These are phyloP conservation scores for Campylomormyrus tamandua DNA, from an alignment of 2,113 vertebrate species.

Conservation along the genomic window DNA sequence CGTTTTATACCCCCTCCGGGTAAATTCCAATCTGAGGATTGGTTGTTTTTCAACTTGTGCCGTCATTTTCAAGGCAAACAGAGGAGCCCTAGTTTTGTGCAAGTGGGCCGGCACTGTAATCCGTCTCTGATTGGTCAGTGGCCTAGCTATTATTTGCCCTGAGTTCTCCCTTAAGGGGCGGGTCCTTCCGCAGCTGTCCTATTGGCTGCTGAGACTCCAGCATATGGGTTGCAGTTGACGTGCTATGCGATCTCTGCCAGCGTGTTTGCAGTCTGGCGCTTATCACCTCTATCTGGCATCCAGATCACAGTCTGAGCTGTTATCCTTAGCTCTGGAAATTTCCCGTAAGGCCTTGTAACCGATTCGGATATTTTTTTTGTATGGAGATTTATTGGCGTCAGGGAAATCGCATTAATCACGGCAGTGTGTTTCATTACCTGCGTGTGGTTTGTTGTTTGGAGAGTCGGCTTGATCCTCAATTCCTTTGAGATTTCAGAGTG, in stretches of 20 bases:
- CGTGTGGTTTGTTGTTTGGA: background rate
- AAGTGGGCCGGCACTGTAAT: background rate
- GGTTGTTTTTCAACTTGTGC: background rate
- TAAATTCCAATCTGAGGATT: background rate
- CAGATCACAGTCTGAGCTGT: background rate
- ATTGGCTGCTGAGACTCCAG: constrained; percentile 25
- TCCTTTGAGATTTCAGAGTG: background rate
- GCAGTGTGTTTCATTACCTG: background rate
- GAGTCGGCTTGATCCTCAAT: background rate
- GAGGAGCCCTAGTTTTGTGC: background rate
- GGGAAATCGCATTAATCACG: background rate
- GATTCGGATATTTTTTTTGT: background rate
- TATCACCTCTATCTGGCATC: background rate
- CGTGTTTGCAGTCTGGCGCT: background rate
- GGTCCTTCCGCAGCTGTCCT: background rate
- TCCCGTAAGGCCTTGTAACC: background rate
- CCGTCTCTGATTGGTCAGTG: background rate
- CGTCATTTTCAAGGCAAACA: background rate
- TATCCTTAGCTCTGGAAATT: background rate
- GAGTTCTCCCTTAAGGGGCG: background rate
- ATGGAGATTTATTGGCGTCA: background rate
- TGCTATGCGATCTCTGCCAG: background rate
- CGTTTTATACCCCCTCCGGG: background rate
- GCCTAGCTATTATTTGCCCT: background rate
- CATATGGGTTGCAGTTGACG: background rate